Base-by-base conservation (phyloP, 30 jellyfish, hydroid and myxozoan genomes). In the Aurelia aurita complex sp. Pacific region DNA sequence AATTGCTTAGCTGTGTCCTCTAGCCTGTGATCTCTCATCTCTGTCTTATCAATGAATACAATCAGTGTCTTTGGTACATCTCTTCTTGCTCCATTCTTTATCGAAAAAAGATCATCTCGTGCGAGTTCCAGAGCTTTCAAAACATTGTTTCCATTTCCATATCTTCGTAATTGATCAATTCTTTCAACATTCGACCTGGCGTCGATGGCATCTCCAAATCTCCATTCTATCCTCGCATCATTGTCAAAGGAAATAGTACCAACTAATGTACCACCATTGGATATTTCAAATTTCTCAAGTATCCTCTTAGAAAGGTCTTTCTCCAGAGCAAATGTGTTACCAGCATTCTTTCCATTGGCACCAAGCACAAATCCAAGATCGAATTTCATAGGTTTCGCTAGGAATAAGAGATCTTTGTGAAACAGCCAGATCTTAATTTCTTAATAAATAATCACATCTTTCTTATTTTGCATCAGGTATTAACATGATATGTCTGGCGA, bases 341-440 rank as follows among this genome's bases (percentile, higher is more conserved):
- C 35, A 6, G 89, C 83, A 32, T 87, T 40, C 19, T 63, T 11
- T 4, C 88, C 87, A 54, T 77, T 23, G 6, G 95, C 74, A 17
- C 90, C 91, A 78, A 87, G 71, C 11, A 70, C 40, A 53, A 92
- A 66, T 16, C 88, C 97, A 46, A 92, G 85, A 66, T 92, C 97
- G 35, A 92, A 35, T 1, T 64, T 54, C 35, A 67, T 81, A 19
- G 92, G 76, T 43, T 61, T 61, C 36, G 83, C 98, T 92, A 43
- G 16, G 64, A 88, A 32, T 34, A 60, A 36, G 64, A 78, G 52
- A 40, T 40, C 8, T 40, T 40, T 14, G 14, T 46, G 8, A 46
- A 46, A 46, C 57, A 46, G 4, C 2, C 11, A 0, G 57, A 4
- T 46, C 57, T 46, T 46, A 7, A 46, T 9, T 46, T 46, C 14